Evolutionary conservation across 2,797 vertebrate genomes (phyloP).

Genomic region (Thripadectes ignobilis): DNA sequence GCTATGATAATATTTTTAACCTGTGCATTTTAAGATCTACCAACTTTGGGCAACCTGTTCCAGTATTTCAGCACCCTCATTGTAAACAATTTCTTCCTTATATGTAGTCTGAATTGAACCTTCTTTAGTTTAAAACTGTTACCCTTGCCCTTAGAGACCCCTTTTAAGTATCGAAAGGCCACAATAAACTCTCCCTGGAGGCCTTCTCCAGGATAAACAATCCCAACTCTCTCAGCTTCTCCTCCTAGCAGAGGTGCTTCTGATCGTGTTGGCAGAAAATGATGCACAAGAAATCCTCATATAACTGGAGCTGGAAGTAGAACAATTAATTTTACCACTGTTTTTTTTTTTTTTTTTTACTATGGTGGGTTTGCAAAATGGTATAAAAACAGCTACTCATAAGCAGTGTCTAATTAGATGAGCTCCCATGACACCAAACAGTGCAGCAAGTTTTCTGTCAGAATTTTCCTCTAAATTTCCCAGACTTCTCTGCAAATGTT

Average conservation of each 20-base stretch:
- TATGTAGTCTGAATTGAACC: not conserved
- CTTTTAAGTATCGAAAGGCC: not conserved
- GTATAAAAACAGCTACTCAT: not conserved
- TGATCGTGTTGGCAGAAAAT: not conserved
- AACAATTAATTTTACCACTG: not conserved
- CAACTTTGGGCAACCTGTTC: not conserved
- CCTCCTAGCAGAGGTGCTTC: not conserved
- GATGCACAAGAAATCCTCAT: not conserved
- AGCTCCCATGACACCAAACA: not conserved
- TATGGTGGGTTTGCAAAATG: not conserved
- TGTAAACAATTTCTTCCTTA: not conserved
- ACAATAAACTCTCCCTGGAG: not conserved
- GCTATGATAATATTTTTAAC: not conserved
- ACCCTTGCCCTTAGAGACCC: not conserved
- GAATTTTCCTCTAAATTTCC: conserved; percentile 12
- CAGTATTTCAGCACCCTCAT: not conserved
- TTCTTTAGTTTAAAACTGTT: not conserved
- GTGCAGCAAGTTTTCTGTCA: not conserved
- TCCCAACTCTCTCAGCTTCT: not conserved
- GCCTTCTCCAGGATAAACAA: not conserved
- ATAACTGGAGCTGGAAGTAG: not conserved
- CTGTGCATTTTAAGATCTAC: not conserved
- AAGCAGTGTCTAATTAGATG: not conserved
- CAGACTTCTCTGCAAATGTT: conserved; percentile 7
- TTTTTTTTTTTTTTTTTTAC: not conserved